These are phyloP conservation scores for Chrysemys picta DNA, from an alignment of 2,113 vertebrate genomes.

Conservation along the genomic window DNA sequence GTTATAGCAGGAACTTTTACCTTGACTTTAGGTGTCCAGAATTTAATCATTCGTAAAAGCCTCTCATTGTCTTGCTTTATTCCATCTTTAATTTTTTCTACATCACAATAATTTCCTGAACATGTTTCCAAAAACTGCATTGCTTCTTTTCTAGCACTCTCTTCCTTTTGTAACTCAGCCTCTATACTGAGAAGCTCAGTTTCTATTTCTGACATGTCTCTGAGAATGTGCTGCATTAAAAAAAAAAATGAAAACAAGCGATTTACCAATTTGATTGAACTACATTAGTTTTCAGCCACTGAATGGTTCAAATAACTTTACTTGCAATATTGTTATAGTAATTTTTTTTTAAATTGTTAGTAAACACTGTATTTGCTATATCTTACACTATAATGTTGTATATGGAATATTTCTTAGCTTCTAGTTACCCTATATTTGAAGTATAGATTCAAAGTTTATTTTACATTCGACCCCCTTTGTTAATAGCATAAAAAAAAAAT, in stretches of 20 bases:
- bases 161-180: conserved; percentile 64
- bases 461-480: neutral
- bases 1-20: neutral
- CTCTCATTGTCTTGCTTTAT: conserved; percentile 73
- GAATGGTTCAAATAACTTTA: neutral
- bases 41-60: conserved; percentile 61
- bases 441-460: neutral
- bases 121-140: conserved; percentile 68
- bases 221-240: conserved; percentile 69
- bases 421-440: neutral
- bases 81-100: conserved; percentile 63
- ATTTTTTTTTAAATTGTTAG: neutral
- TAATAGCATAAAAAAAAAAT: neutral
- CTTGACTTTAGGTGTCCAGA: conserved; percentile 75
- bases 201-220: conserved; percentile 76
- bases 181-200: conserved; percentile 65
- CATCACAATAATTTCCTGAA: conserved; percentile 54
- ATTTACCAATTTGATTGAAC: neutral
- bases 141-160: conserved; percentile 61
- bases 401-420: neutral
- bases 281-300: neutral
- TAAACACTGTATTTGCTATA: neutral
- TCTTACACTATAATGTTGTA: neutral
- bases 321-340: neutral
- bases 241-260: neutral